A percentile compares a stretch with the other conserved stretches of the same genome.
Conservation (phyloP, 2,797 vertebrate species). For the Anolis apletophallus region DNA sequence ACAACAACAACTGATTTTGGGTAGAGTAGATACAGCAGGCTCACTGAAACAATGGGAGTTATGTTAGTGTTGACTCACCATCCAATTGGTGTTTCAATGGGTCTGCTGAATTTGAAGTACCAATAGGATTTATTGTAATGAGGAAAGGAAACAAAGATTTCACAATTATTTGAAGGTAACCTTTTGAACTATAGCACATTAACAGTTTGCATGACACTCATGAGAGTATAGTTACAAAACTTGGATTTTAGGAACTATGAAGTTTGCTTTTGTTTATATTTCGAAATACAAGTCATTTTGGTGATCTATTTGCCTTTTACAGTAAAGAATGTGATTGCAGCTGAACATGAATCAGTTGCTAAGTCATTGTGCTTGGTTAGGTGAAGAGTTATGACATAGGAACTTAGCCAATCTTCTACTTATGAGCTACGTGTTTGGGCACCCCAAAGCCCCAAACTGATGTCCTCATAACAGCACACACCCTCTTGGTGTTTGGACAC, state of each 20-base stretch:
- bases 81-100: no score
- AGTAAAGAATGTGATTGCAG: slow-evolving; percentile 59
- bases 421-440: slow-evolving; percentile 78
- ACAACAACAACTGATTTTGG: background rate
- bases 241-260: background rate
- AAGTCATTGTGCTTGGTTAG: slow-evolving; percentile 71
- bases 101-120: no score
- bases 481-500: slow-evolving; percentile 75
- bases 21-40: no score
- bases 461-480: slow-evolving; percentile 66
- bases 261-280: slow-evolving; percentile 38
- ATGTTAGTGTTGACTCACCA: no score
- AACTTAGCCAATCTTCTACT: slow-evolving; percentile 77
- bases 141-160: background rate
- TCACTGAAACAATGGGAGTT: no score
- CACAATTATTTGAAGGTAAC: slow-evolving; percentile 12
- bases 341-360: slow-evolving; percentile 69
- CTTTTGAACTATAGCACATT: slow-evolving; percentile 5
- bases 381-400: slow-evolving; percentile 72
- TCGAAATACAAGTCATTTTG: slow-evolving; percentile 22
- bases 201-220: background rate
- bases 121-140: background rate
- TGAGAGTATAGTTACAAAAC: background rate
- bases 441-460: slow-evolving; percentile 62
- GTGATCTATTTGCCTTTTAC: slow-evolving; percentile 60